Base-by-base conservation (phyloP, 2,113 vertebrate genomes). In the Catharus fuscescens region DNA sequence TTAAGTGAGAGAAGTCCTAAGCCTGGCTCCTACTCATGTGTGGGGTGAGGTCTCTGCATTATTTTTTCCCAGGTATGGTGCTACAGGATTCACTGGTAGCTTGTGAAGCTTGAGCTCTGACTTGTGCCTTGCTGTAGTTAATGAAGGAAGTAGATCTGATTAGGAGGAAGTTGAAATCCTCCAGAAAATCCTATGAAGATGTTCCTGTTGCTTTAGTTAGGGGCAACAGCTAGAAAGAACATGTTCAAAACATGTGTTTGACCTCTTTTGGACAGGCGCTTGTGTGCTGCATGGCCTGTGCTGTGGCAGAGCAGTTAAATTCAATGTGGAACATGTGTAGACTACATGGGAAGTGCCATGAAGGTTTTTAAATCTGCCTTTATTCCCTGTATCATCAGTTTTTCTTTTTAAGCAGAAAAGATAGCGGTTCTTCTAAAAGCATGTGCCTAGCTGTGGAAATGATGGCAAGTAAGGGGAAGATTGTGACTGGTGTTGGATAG, bases 201-300 rank as follows among this genome's bases (percentile, higher is more conserved):
- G 1, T 64, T 79, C 48, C 54, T 71, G 13, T 82, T 66, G 11
- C 25, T 67, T 62, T 56, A 70, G 12, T 71, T 72, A 60, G 12
- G 16, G 36, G 28, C 31, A 84, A 12, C 16, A 57, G 73, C 32
- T 38, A 42, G 15, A 64, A 47, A 17, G 60, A 14, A 14, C 18
- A 18, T 56, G 69, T 26, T 32, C 5, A 4, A 38, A 38, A 38
- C 10, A 12, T 38, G 38, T 1, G 4, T 52, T 67, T 76, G 61
- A 50, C 48, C 23, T 50, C 38, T 20, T 61, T 67, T 72, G 48
- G 32, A 48, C 3, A 5, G 12, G 7, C 69, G 26, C 15, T 24
- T 61, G 7, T 38, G 17, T 18, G 16, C 34, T 72, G 29, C 1
- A 1, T 62, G 32, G 32, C 17, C 66, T n/a, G 0, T 72, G 34